Conservation (phyloP, 2,888 invertebrate genomes). For the Drosophila neotestacea region DNA sequence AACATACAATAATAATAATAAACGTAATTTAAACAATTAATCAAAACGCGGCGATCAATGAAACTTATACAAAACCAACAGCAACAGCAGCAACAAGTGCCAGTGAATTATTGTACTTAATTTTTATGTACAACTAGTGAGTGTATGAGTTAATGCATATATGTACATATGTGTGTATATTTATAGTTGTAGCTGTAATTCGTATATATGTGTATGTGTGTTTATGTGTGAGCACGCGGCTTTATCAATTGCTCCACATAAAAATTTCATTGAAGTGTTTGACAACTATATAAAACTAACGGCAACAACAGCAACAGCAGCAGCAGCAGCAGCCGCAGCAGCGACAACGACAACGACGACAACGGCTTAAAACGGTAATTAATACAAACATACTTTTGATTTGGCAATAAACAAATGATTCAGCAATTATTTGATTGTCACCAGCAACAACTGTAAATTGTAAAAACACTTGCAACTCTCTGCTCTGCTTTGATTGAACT, state of each 20-base stretch:
- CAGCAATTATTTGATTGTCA: conserved; percentile 62
- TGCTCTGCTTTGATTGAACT: conserved; percentile 59
- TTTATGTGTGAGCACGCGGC: conserved; percentile 45
- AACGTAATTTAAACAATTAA: conserved; percentile 78
- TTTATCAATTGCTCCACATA: conserved; percentile 81
- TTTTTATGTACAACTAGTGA: conserved; percentile 71
- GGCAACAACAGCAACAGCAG: conserved; percentile 33
- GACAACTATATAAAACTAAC: conserved; percentile 54
- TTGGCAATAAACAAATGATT: conserved; percentile 79
- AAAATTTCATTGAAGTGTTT: conserved; percentile 77
- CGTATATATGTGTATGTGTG: conserved; percentile 14
- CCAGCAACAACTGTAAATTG: conserved; percentile 70
- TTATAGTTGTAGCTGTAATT: conserved; percentile 16
- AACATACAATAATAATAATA: conserved; percentile 66
- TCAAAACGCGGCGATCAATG: conserved; percentile 79
- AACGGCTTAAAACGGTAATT: conserved; percentile 79
- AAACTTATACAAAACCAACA: conserved; percentile 59
- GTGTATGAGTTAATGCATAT: conserved; percentile 16
- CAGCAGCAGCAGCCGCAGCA: conserved; percentile 32
- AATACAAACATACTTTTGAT: conserved; percentile 77
- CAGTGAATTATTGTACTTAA: conserved; percentile 81
- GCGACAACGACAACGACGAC: conserved; percentile 17
- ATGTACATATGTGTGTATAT: conserved; percentile 18
- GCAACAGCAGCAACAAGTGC: conserved; percentile 66
- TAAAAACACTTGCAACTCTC: conserved; percentile 63